Percentiles rank a stretch among this genome's conserved stretches.
Evolutionary conservation across 2,888 invertebrate genomes (phyloP).

Genomic region (Lacanobia wlatinum): DNA sequence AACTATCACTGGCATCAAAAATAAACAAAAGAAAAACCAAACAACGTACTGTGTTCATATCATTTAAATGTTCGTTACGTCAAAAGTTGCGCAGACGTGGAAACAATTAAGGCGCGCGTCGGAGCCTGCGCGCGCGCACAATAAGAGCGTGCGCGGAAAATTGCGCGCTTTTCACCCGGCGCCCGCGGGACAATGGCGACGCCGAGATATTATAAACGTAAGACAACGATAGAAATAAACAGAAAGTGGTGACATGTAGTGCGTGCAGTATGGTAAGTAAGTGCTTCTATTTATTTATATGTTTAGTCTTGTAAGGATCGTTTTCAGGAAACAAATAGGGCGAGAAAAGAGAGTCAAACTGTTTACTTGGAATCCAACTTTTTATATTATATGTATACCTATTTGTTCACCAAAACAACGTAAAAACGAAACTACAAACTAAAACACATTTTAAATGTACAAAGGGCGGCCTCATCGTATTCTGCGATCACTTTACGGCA

Average conservation of each 20-base stretch:
- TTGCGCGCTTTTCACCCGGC: slow-evolving; percentile 72
- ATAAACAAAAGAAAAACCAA: slow-evolving; percentile 12
- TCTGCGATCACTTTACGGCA: too few relatives aligned
- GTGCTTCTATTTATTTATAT: slow-evolving; percentile 22
- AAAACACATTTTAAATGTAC: too few relatives aligned
- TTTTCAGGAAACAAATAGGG: background rate
- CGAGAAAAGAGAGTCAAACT: background rate
- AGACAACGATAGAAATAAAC: slow-evolving; percentile 51
- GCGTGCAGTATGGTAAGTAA: slow-evolving; percentile 65
- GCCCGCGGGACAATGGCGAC: slow-evolving; percentile 53
- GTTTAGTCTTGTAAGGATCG: background rate
- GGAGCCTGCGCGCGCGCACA: slow-evolving; percentile 58
- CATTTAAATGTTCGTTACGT: slow-evolving; percentile 59
- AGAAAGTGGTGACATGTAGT: slow-evolving; percentile 61
- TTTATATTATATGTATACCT: too few relatives aligned
- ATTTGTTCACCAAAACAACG: too few relatives aligned
- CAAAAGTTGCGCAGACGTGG: slow-evolving; percentile 72
- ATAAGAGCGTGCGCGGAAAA: slow-evolving; percentile 72
- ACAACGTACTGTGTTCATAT: slow-evolving; percentile 13
- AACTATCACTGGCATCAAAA: background rate
- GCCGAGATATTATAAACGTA: slow-evolving; percentile 66
- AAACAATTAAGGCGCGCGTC: slow-evolving; percentile 69
- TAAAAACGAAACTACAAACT: too few relatives aligned
- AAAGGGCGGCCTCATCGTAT: too few relatives aligned
- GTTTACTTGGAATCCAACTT: background rate